Conservation (phyloP, 2,888 invertebrate genomes). For the Eupithecia subumbrata region DNA sequence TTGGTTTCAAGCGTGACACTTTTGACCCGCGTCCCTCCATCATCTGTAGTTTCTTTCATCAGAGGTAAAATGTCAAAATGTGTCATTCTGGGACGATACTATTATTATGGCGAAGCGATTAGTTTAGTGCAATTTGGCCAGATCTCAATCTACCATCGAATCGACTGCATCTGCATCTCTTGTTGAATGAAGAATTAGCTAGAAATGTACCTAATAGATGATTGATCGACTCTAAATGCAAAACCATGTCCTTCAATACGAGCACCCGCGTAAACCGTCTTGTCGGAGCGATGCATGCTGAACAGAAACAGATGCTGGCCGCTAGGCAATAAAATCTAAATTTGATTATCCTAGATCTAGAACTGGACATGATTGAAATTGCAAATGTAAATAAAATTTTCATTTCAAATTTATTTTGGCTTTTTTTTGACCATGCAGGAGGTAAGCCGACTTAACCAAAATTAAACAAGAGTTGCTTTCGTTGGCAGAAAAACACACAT, state of each 20-base stretch:
- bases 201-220: background rate
- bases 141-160: background rate
- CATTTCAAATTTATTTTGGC: background rate
- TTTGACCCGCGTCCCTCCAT: no score
- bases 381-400: background rate
- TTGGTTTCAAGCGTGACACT: no score
- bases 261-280: conserved; percentile 5
- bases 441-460: background rate
- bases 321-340: conserved; percentile 32
- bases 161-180: background rate
- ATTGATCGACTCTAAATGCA: background rate
- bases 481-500: background rate
- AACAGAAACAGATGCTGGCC: conserved; percentile 42
- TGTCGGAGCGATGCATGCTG: conserved; percentile 32
- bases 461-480: background rate
- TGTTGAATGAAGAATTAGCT: background rate
- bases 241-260: background rate
- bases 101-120: no score
- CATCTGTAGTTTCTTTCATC: no score
- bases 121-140: no score
- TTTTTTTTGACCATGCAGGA: background rate
- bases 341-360: conserved; percentile 28
- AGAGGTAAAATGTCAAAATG: no score
- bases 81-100: no score
- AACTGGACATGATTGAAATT: conserved; percentile 11